phyloP scores from a whole-genome alignment of 2,797 vertebrate genomes.

The Tapera naevia region DNA sequence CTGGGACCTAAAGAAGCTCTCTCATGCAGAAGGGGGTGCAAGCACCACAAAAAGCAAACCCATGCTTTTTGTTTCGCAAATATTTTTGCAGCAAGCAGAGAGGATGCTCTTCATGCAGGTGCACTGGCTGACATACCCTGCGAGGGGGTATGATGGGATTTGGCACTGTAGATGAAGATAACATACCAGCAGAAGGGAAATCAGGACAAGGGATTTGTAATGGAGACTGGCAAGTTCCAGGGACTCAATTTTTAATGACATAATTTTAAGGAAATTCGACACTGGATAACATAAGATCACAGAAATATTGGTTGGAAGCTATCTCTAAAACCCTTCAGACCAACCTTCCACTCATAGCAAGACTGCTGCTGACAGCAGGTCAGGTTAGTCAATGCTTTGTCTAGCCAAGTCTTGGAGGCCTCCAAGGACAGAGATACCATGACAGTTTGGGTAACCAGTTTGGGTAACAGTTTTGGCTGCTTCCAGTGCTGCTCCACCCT shows the following conservation, averaged over 20 bases:
- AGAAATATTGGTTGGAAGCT: conserved; percentile 22
- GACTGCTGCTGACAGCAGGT: background rate
- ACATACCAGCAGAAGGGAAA: conserved; percentile 33
- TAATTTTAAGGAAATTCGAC: conserved; percentile 66
- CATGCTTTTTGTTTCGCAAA: background rate
- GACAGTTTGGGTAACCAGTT: background rate
- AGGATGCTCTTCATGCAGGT: background rate
- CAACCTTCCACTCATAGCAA: conserved; percentile 25
- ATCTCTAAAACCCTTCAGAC: background rate
- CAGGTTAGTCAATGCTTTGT: conserved; percentile 36
- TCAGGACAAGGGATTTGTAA: conserved; percentile 50
- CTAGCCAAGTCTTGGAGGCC: conserved; percentile 47
- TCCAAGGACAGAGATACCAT: conserved; percentile 49
- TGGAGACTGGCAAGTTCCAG: conserved; percentile 24
- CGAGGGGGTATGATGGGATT: background rate
- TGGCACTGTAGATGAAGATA: background rate
- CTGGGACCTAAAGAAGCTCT: background rate
- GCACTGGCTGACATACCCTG: background rate
- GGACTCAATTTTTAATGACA: conserved; percentile 38
- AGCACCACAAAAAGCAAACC: background rate
- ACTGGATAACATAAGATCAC: conserved; percentile 53
- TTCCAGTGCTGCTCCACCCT: conserved; percentile 58
- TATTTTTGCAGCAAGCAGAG: background rate
- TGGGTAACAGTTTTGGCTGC: too few species aligned
- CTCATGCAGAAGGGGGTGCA: background rate